Percentiles rank a stretch among this genome's conserved stretches.
Conservation (phyloP, 2,113 vertebrate genomes). For the Neolamprologus variostigma region DNA sequence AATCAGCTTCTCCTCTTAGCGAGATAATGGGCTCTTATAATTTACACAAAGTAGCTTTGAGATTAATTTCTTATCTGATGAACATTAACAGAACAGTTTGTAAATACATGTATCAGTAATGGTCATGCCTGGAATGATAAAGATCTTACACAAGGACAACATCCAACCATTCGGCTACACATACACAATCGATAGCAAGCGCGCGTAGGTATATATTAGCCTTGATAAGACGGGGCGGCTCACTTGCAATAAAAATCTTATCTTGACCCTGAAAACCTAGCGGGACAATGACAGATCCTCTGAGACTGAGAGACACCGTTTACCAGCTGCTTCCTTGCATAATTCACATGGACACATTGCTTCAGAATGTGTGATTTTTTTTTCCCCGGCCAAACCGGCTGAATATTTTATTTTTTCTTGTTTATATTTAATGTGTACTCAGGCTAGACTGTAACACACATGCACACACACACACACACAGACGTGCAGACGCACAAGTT, state of each 20-base stretch:
- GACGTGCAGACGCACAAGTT: background rate
- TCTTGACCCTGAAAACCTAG: constrained; percentile 35
- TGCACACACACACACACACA: background rate
- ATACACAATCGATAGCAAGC: background rate
- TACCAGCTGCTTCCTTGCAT: constrained; percentile 53
- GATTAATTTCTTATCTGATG: constrained; percentile 37
- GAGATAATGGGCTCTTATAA: constrained; percentile 23
- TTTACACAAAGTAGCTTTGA: background rate
- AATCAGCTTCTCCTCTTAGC: background rate
- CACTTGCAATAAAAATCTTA: constrained; percentile 22
- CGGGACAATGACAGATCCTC: constrained; percentile 23
- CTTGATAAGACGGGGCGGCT: background rate
- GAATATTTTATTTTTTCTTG: constrained; percentile 57
- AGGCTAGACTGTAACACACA: constrained; percentile 8
- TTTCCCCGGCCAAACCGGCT: constrained; percentile 1
- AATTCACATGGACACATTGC: constrained; percentile 56
- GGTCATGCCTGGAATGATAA: background rate
- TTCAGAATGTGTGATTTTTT: constrained; percentile 26
- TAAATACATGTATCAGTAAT: background rate
- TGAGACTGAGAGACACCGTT: constrained; percentile 36
- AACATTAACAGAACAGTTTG: background rate
- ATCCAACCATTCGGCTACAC: background rate
- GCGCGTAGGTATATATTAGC: background rate
- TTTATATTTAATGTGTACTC: constrained; percentile 58
- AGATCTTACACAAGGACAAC: background rate